Percentiles rank a stretch among this genome's conserved stretches.
phyloP scores from a whole-genome alignment of 2,888 invertebrate genomes.

The Conops quadrifasciatus region DNA sequence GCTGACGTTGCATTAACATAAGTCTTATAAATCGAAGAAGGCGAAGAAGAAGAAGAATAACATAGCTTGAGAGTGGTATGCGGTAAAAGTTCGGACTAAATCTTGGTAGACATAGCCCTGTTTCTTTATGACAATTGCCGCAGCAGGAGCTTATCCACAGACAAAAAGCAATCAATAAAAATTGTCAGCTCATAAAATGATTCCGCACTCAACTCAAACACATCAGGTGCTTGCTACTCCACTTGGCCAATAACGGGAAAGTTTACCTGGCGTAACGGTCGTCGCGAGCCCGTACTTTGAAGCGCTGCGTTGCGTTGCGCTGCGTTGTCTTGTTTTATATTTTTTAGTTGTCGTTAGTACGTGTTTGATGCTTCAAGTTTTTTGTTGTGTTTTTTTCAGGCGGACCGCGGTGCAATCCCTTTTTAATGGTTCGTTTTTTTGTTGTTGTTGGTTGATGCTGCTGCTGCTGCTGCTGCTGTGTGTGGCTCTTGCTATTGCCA shows the following conservation, averaged over 20 bases:
- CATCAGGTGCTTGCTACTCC: constrained; percentile 7
- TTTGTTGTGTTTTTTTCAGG: neutral
- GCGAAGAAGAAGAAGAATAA: neutral
- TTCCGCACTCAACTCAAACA: too few species aligned
- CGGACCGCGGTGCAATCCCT: too few species aligned
- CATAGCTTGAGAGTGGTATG: neutral
- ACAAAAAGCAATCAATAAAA: too few species aligned
- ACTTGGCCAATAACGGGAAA: constrained; percentile 34
- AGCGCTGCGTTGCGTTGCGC: constrained; percentile 21
- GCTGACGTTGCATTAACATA: too few species aligned
- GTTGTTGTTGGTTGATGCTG: constrained; percentile 2
- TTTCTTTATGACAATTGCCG: too few species aligned
- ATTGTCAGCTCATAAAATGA: neutral
- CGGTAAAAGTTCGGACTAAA: too few species aligned
- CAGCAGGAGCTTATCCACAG: neutral
- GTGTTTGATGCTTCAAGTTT: too few species aligned
- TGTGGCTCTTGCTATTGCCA: constrained; percentile 6
- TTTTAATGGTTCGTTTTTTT: neutral
- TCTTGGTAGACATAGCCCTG: too few species aligned
- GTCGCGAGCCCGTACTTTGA: neutral
- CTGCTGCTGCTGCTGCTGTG: neutral
- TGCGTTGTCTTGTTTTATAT: neutral
- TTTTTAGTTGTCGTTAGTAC: too few species aligned
- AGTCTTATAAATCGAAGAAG: too few species aligned
- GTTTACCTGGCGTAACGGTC: constrained; percentile 28